phyloP scores from a whole-genome alignment of 2,113 vertebrate species.

The Ardeotis arabs region DNA sequence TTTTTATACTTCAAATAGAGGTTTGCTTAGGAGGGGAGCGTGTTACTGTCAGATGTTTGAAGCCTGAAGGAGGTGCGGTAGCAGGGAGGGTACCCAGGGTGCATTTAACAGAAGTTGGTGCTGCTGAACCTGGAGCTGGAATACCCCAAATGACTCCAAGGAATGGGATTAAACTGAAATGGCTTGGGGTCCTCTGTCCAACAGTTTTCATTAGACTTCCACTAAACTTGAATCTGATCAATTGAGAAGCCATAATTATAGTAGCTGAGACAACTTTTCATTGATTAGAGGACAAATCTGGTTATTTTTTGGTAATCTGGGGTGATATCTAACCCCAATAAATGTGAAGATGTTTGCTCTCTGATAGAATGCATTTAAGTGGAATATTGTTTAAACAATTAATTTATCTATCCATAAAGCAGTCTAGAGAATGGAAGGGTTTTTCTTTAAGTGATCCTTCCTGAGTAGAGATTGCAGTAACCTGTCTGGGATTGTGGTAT shows the following conservation, averaged over 20 bases:
- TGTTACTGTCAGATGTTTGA: not conserved
- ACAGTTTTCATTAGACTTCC: accelerated
- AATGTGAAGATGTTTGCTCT: not conserved
- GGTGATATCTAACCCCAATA: not conserved
- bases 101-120: not conserved
- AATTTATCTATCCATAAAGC: not conserved
- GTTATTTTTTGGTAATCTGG: not conserved
- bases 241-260: not conserved
- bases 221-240: not conserved
- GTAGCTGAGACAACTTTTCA: not conserved
- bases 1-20: not conserved
- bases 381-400: not conserved
- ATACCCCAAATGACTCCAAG: not conserved
- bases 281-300: not conserved
- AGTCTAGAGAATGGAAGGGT: not conserved
- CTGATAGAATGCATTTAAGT: not conserved
- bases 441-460: not conserved
- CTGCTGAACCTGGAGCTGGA: not conserved
- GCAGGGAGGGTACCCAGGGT: not conserved
- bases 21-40: accelerated
- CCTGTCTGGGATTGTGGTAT: not conserved
- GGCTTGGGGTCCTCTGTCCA: not conserved
- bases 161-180: not conserved
- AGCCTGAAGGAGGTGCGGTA: not conserved
- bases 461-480: not conserved